Base-by-base conservation (phyloP, 2,113 vertebrate genomes). In the Haemorhous mexicanus region DNA sequence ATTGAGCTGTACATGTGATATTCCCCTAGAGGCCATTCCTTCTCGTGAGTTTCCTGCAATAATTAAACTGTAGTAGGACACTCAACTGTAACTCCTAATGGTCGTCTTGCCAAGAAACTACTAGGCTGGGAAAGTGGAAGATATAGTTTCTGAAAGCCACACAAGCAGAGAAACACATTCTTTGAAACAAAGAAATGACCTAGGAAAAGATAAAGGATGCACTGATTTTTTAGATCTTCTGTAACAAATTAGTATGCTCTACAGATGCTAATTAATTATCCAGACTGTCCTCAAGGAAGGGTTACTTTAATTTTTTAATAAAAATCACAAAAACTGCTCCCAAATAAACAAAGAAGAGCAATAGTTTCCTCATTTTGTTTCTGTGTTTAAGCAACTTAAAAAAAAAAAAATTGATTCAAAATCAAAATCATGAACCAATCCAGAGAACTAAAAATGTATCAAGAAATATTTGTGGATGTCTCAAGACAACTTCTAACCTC, bases 1-100 rank as follows among this genome's bases (percentile, higher is more conserved):
- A 94, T 76, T 92, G 76, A 96, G 61, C 52, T 75, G 55, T 84
- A 26, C 10, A 26, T 67, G 22, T 70, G 44, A 82, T 44, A 89
- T 59, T 81, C 52, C 84, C 73, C 64, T 80, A 68, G 69, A 86
- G 86, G 52, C 17, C 16, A 8, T 63, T 78, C 18, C 4, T 68
- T 87, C 53, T 92, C 33, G 21, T 26, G 28, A 75, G 35, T 63
- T 55, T 94, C 67, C 32, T 75, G 41, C 33, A 81, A 53, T 93
- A 91, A 91, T 87, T 93, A 93, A 89, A 79, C 11, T 30, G 1
- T 52, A 89, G 44, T 10, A 11, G 68, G 64, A 92, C 47, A 83
- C 8, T 63, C 37, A 92, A 1, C 18, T 77, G 33, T 63, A 77
- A 73, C 37, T 77, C 84, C 63, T 92, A 92, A 77, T 70, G 13